phyloP scores from a whole-genome alignment of 2,113 vertebrate genomes.

The Malurus alboscapulatus region DNA sequence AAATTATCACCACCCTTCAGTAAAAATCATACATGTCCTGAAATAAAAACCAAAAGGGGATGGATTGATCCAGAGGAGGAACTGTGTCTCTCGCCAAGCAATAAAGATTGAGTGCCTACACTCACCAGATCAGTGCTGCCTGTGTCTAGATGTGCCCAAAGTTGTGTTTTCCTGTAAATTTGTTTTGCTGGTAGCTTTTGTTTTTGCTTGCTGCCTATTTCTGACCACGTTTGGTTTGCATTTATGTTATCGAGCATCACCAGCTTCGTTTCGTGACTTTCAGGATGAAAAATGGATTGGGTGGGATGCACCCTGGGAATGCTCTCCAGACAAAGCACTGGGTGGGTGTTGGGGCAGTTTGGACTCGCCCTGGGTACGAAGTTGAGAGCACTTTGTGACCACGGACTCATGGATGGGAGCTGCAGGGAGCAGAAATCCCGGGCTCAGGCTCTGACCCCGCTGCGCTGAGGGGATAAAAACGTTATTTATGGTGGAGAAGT shows the following conservation, averaged over 20 bases:
- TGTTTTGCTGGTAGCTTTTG: not conserved
- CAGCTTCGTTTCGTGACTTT: not conserved
- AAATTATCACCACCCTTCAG: not conserved
- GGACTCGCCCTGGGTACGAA: not conserved
- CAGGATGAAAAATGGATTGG: not conserved
- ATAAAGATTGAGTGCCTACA: not conserved
- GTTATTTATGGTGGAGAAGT: not conserved
- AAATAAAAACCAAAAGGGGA: not conserved
- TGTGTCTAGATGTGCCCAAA: not conserved
- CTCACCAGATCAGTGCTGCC: not conserved
- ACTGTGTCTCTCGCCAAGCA: not conserved
- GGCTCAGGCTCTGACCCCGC: not conserved
- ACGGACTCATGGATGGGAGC: not conserved
- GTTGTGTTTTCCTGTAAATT: not conserved
- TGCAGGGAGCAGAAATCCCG: not conserved
- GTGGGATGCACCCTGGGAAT: not conserved
- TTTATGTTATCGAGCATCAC: not conserved
- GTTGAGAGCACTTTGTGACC: not conserved
- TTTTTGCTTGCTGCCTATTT: not conserved
- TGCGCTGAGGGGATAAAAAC: not conserved
- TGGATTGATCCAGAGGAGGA: not conserved
- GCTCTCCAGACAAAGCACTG: conserved; percentile 16
- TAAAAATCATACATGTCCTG: not conserved
- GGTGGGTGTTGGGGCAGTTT: conserved; percentile 25
- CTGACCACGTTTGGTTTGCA: not conserved